phyloP scores from a whole-genome alignment of 2,797 vertebrate genomes.

The Aldrovandia affinis region DNA sequence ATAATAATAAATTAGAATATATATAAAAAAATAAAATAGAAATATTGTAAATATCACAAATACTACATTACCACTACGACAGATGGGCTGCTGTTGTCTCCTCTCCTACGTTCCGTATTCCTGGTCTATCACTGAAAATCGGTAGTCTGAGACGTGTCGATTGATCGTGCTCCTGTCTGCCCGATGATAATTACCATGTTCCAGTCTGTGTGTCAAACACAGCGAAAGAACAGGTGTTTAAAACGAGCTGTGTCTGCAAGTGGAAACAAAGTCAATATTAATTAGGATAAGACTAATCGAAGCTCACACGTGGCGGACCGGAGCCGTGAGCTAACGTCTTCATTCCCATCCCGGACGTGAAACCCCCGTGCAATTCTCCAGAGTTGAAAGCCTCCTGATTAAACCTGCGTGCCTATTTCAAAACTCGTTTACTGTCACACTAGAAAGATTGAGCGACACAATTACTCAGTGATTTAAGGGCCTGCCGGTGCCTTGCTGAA shows the following conservation, averaged over 20 bases:
- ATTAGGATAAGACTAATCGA: constrained; percentile 9
- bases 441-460: not conserved
- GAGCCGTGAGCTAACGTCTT: not conserved
- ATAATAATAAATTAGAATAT: too few relatives aligned
- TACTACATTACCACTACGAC: not conserved
- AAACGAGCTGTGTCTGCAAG: not conserved
- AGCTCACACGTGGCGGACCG: not conserved
- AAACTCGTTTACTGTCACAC: not conserved
- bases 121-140: not conserved
- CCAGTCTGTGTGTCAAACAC: not conserved
- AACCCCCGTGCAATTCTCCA: not conserved
- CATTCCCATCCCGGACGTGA: not conserved
- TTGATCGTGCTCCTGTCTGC: not conserved
- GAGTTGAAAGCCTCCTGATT: not conserved
- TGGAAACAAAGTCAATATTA: constrained; percentile 3
- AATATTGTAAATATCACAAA: too few relatives aligned
- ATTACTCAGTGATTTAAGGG: not conserved
- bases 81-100: not conserved
- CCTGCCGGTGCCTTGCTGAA: not conserved
- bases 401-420: not conserved
- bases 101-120: not conserved
- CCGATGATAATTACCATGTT: not conserved
- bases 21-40: too few relatives aligned
- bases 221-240: not conserved
- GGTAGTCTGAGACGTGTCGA: not conserved